phyloP scores from a whole-genome alignment of 2,113 vertebrate species.

The Platysteira castanea region DNA sequence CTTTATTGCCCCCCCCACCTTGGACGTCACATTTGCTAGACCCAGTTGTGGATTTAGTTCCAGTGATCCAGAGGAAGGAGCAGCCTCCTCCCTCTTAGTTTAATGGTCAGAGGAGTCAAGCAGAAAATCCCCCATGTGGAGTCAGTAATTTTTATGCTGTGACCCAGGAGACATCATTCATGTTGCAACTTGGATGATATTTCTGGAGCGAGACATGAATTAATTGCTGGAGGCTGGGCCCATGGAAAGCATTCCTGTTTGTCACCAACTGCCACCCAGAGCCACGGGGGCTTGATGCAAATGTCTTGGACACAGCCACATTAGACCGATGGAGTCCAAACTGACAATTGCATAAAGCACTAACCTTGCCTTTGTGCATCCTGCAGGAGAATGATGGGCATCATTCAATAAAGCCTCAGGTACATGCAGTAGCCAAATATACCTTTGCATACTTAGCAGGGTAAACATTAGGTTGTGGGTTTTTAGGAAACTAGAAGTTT shows the following conservation, averaged over 20 bases:
- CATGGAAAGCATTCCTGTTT: not conserved
- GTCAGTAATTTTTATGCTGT: not conserved
- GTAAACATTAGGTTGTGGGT: not conserved
- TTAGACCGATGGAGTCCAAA: not conserved
- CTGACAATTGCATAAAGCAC: not conserved
- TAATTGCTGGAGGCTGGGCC: not conserved
- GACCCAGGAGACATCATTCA: not conserved
- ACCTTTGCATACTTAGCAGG: not conserved
- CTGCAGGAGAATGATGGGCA: not conserved
- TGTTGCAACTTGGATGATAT: not conserved
- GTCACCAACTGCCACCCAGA: not conserved
- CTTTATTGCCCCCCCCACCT: not conserved
- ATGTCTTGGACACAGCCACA: accelerated
- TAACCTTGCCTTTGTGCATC: not conserved
- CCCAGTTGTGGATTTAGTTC: not conserved
- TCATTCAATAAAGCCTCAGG: not conserved
- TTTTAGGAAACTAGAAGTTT: not conserved
- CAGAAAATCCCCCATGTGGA: not conserved
- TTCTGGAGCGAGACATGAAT: not conserved
- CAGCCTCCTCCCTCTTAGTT: not conserved
- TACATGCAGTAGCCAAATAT: not conserved
- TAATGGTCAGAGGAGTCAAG: not conserved
- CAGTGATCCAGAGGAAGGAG: not conserved
- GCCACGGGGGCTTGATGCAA: not conserved
- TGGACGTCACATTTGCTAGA: not conserved